Conservation (phyloP, 2,113 vertebrate species). For the Syngnathus typhle region DNA sequence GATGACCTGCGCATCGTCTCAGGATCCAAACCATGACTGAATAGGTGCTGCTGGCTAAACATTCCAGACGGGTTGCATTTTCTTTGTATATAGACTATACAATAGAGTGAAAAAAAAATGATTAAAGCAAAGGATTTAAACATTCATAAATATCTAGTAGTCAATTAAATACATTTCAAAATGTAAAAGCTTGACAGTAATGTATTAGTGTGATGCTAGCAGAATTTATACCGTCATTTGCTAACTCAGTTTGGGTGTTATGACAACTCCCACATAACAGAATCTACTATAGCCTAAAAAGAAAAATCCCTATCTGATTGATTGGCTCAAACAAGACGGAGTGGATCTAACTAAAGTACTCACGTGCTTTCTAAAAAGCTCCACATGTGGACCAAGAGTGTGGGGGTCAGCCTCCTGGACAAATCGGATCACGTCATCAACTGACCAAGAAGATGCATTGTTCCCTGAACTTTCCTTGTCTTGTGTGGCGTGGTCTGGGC, state of each 20-base stretch:
- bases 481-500: constrained; percentile 78
- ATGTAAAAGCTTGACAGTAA: no score
- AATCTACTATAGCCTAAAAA: no score
- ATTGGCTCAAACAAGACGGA: background rate
- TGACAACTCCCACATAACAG: no score
- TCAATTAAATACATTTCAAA: no score
- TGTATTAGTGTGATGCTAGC: no score
- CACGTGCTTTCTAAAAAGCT: constrained; percentile 93
- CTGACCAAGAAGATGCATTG: constrained; percentile 82
- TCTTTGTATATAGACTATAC: no score
- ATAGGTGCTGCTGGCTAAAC: background rate
- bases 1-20: background rate
- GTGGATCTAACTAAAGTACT: constrained; percentile 36
- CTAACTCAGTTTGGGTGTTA: no score
- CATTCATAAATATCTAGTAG: no score
- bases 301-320: background rate
- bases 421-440: constrained; percentile 90
- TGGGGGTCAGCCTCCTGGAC: constrained; percentile 87
- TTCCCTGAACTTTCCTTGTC: constrained; percentile 73
- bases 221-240: no score
- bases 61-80: background rate
- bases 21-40: constrained; percentile 4
- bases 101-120: no score
- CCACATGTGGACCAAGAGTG: constrained; percentile 81
- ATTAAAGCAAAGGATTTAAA: no score